These are phyloP conservation scores for Lepisosteus oculatus DNA, from an alignment of 2,113 vertebrate genomes.

Conservation along the genomic window DNA sequence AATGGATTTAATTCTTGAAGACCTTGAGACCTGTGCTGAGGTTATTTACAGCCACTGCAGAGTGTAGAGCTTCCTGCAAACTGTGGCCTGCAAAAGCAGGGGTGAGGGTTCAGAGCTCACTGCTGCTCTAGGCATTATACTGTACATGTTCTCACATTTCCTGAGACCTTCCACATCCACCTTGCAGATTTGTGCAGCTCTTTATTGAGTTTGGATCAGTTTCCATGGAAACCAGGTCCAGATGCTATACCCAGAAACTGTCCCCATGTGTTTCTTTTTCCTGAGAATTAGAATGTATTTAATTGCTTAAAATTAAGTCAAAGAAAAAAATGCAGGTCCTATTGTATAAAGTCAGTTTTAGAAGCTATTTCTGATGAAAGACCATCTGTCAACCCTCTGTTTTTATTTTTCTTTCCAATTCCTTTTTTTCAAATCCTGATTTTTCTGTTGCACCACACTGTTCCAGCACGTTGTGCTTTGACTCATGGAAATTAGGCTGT, in stretches of 20 bases:
- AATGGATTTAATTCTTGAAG: background rate
- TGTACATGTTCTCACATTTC: conserved; percentile 27
- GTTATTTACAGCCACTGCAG: background rate
- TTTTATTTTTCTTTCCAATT: conserved; percentile 39
- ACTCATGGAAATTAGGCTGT: conserved; percentile 44
- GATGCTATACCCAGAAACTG: conserved; percentile 38
- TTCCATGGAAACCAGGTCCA: conserved; percentile 50
- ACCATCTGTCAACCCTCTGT: conserved; percentile 46
- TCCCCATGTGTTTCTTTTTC: conserved; percentile 44
- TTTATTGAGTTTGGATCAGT: conserved; percentile 23
- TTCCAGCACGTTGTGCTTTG: conserved; percentile 47
- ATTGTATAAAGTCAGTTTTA: conserved; percentile 34
- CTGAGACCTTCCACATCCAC: conserved; percentile 4
- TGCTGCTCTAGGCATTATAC: conserved; percentile 25
- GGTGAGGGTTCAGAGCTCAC: conserved; percentile 39
- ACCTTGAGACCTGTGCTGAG: background rate
- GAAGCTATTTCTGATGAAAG: conserved; percentile 38
- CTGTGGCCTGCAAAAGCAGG: conserved; percentile 25
- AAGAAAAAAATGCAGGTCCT: conserved; percentile 30
- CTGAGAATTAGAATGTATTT: conserved; percentile 35
- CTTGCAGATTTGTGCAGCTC: conserved; percentile 22
- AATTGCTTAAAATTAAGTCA: conserved; percentile 48
- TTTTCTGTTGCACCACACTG: conserved; percentile 42
- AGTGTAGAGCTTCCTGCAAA: conserved; percentile 3
- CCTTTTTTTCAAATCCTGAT: conserved; percentile 31